phyloP scores from a whole-genome alignment of 2,888 invertebrate species.

The Drosophila histrio region DNA sequence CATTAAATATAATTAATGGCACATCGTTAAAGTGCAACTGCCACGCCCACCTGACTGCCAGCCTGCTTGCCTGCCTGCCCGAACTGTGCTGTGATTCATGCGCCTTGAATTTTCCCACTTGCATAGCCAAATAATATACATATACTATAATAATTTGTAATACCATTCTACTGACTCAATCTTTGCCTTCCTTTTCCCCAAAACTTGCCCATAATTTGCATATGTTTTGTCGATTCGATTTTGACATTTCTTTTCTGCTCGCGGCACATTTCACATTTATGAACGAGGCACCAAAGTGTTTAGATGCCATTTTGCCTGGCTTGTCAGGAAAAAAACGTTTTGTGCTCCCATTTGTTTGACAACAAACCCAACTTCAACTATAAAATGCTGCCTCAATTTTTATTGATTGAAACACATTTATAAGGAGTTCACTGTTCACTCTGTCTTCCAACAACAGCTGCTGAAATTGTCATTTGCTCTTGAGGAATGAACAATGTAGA shows the following conservation, averaged over 20 bases:
- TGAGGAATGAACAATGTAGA: conserved; percentile 5
- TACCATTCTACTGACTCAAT: neutral
- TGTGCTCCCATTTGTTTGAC: neutral
- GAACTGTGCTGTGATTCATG: conserved; percentile 39
- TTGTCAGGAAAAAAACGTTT: neutral
- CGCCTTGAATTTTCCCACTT: conserved; percentile 18
- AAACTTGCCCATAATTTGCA: conserved; percentile 35
- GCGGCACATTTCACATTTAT: conserved; percentile 25
- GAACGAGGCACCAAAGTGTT: conserved; percentile 2
- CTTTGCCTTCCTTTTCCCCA: neutral
- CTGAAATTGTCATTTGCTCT: conserved; percentile 28
- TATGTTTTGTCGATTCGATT: conserved; percentile 27
- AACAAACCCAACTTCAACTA: conserved; percentile 29
- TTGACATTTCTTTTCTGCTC: conserved; percentile 25
- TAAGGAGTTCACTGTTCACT: neutral
- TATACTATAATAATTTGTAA: neutral
- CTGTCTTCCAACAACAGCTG: conserved; percentile 1
- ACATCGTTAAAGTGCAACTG: conserved; percentile 33
- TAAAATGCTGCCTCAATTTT: conserved; percentile 33
- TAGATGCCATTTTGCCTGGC: conserved; percentile 28
- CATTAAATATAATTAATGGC: conserved; percentile 74
- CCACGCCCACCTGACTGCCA: conserved; percentile 45
- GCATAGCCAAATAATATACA: neutral
- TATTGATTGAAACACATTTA: conserved; percentile 56
- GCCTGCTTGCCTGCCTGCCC: too few relatives aligned